Base-by-base conservation (phyloP, 2,797 vertebrate genomes). In the Iguana delicatissima region DNA sequence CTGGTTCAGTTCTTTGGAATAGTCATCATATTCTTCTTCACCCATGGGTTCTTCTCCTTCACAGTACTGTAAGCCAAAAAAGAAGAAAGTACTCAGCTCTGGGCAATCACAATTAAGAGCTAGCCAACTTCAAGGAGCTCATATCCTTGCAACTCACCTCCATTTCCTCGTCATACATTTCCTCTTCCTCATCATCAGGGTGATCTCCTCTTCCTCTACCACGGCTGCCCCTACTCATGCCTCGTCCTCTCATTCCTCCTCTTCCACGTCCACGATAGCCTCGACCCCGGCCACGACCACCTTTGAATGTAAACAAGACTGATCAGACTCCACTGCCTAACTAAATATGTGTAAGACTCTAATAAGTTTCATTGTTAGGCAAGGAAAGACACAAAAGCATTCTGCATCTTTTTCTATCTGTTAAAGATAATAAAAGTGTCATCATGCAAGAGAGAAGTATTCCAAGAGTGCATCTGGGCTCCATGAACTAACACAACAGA, bases 21-120 rank as follows among this genome's bases (percentile, higher is more conserved):
- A 99, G 18, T 99, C 98, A 0, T 99, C 98, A 0, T 98, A 99
- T 3, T 99, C 98, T 0, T 99, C 98, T 0, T 99, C 98, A 0
- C 97, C 98, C 95, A 98, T 96, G 29, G 98, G 98, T 88, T 98
- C 98, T 46, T 98, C 99, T 1, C 98, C 96, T 2, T 99, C 98
- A 24, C 97, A 97, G 83, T 97, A 98, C 98, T 98, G 85, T 42
- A 52, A 85, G 52, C 1, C 55, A 18, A 38, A 88, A 1, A 5
- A 67, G 46, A 6, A 1, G 9, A 42, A 20, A 80, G 18, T 0
- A 1, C 4, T 42, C 0, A 79, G 42, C 0, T 2, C 9, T 7
- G 38, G 0, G 32, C 10, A 4, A 3, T 35, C 50, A 4, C 9
- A 55, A 42, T 32, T 1, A n/a, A 72, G 72, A 59, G n/a, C n/a